Evolutionary conservation across 2,888 invertebrate species (phyloP).

Genomic region (Tetropium fuscum): DNA sequence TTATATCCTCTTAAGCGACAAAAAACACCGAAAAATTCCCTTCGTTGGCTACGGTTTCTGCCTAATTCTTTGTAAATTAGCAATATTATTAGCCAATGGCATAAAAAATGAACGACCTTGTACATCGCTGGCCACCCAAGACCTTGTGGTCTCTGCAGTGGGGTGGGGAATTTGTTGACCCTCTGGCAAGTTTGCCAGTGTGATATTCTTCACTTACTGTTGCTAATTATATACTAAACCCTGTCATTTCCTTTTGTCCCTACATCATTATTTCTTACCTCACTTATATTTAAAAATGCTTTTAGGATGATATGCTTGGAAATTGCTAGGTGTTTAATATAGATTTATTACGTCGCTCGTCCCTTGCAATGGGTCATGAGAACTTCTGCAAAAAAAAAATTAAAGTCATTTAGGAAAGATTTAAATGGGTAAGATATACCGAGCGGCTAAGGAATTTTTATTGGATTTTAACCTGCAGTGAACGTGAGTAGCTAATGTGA

Average conservation of each 20-base stretch:
- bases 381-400: conserved; percentile 27
- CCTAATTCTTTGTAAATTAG: conserved; percentile 23
- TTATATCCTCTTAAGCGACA: conserved; percentile 16
- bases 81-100: conserved; percentile 16
- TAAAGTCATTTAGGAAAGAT: conserved; percentile 23
- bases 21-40: conserved; percentile 19
- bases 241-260: conserved; percentile 50
- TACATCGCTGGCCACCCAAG: conserved; percentile 44
- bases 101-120: conserved; percentile 38
- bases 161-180: conserved; percentile 28
- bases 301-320: conserved; percentile 45
- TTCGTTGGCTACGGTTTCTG: conserved; percentile 21
- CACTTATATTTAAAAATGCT: conserved; percentile 37
- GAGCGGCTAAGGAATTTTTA: conserved; percentile 19
- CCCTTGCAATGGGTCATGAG: conserved; percentile 33
- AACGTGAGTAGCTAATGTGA: conserved; percentile 17
- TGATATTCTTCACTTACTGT: conserved; percentile 50
- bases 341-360: conserved; percentile 44
- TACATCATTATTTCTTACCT: conserved; percentile 18
- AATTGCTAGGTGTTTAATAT: conserved; percentile 45
- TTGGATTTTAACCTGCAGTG: conserved; percentile 14
- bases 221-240: conserved; percentile 48
- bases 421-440: conserved; percentile 11
- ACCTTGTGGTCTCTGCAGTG: conserved; percentile 44
- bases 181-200: conserved; percentile 34